Conservation (phyloP, 2,888 invertebrate genomes). For the Pyrocoelia pectoralis region DNA sequence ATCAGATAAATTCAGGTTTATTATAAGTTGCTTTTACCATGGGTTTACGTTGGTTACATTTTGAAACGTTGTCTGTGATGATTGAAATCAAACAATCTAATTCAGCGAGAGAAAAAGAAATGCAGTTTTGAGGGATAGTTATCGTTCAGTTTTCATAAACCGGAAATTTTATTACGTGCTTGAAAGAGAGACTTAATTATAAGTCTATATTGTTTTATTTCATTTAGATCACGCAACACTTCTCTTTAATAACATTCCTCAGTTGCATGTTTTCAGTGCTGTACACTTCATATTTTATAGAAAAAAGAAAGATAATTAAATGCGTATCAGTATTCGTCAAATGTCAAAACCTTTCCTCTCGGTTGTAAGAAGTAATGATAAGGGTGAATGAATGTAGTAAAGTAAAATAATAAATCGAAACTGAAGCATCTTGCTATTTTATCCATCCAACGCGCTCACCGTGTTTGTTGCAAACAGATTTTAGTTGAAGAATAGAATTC, state of each 20-base stretch:
- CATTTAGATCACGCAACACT: background rate
- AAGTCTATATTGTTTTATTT: background rate
- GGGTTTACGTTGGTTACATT: too few species aligned
- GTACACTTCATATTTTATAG: background rate
- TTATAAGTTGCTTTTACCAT: too few species aligned
- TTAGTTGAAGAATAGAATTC: conserved; percentile 12
- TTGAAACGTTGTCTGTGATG: too few species aligned
- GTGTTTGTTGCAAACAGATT: conserved; percentile 19
- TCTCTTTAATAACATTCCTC: background rate
- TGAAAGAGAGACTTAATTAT: too few species aligned
- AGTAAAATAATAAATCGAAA: background rate
- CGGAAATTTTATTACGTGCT: too few species aligned
- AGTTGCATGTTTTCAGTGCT: background rate
- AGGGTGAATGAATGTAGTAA: background rate
- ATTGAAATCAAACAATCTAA: too few species aligned
- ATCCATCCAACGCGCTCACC: background rate
- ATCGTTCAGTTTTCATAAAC: too few species aligned
- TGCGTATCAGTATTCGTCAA: background rate
- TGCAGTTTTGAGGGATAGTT: too few species aligned
- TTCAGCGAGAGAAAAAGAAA: too few species aligned
- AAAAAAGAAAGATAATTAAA: background rate
- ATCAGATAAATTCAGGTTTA: too few species aligned
- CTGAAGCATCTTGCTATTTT: conserved; percentile 3
- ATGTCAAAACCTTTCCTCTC: background rate
- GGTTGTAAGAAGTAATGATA: background rate